These are phyloP conservation scores for Pica pica DNA, from an alignment of 2,113 vertebrate species.

Conservation along the genomic window DNA sequence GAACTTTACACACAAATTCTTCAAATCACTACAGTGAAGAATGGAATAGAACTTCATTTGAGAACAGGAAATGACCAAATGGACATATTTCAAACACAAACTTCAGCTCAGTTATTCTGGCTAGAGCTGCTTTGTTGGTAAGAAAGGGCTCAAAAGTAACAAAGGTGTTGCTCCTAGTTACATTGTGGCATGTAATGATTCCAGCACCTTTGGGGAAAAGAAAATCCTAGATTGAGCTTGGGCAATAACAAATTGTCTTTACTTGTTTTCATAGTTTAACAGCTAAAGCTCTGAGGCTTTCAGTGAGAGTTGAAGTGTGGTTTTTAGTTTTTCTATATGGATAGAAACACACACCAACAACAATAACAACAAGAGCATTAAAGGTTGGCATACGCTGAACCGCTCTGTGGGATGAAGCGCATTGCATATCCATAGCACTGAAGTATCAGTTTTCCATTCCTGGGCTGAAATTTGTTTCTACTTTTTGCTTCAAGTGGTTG, in stretches of 20 bases:
- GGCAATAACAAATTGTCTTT: conserved; percentile 69
- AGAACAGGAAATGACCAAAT: conserved; percentile 65
- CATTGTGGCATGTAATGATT: conserved; percentile 67
- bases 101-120: conserved; percentile 72
- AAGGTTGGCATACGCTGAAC: conserved; percentile 77
- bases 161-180: conserved; percentile 58
- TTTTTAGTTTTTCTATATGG: conserved; percentile 75
- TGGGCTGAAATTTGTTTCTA: conserved; percentile 75
- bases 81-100: conserved; percentile 71
- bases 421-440: conserved; percentile 78
- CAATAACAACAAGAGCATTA: conserved; percentile 58
- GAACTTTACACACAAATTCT: conserved; percentile 63
- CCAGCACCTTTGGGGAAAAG: conserved; percentile 56
- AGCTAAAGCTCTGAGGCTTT: conserved; percentile 74
- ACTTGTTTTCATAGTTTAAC: conserved; percentile 68
- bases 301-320: conserved; percentile 73
- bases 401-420: conserved; percentile 79
- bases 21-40: conserved; percentile 54
- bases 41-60: conserved; percentile 52
- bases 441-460: conserved; percentile 75
- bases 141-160: conserved; percentile 57
- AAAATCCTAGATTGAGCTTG: conserved; percentile 49
- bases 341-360: conserved; percentile 64
- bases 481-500: conserved; percentile 82
- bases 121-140: conserved; percentile 70